These are phyloP conservation scores for Ceyx cyanopectus DNA, from an alignment of 2,113 vertebrate genomes.

Conservation along the genomic window DNA sequence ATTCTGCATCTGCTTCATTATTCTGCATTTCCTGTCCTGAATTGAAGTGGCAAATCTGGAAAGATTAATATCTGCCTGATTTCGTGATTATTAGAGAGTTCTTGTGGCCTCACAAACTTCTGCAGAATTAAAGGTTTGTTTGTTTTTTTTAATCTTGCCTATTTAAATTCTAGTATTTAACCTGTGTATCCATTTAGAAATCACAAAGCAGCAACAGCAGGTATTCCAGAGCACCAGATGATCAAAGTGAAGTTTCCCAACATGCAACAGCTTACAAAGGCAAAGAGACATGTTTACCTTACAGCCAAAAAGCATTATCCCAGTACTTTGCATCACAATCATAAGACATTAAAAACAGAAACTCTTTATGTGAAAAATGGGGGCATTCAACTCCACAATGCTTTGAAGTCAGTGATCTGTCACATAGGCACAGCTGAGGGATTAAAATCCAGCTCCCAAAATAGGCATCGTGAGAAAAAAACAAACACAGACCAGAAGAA, in stretches of 20 bases:
- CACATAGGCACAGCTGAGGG: slow-evolving; percentile 37
- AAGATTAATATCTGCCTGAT: slow-evolving; percentile 77
- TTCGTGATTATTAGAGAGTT: slow-evolving; percentile 77
- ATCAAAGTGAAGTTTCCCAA: slow-evolving; percentile 85
- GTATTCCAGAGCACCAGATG: slow-evolving; percentile 85
- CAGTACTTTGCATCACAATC: slow-evolving; percentile 81
- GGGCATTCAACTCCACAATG: slow-evolving; percentile 78
- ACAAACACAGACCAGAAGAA: neutral
- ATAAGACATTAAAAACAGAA: slow-evolving; percentile 77
- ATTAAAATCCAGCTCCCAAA: slow-evolving; percentile 55
- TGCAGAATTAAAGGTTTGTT: slow-evolving; percentile 75
- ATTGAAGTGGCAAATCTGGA: slow-evolving; percentile 76
- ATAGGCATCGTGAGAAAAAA: neutral
- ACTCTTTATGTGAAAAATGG: slow-evolving; percentile 87
- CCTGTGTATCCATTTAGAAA: slow-evolving; percentile 80
- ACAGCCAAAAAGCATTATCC: slow-evolving; percentile 86
- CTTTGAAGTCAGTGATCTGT: slow-evolving; percentile 84
- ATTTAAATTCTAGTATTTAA: slow-evolving; percentile 75
- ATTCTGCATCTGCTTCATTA: slow-evolving; percentile 36
- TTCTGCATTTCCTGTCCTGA: slow-evolving; percentile 31
- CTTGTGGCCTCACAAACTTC: slow-evolving; percentile 87
- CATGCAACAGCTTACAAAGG: slow-evolving; percentile 89
- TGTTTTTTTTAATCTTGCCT: slow-evolving; percentile 58
- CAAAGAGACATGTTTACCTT: slow-evolving; percentile 83
- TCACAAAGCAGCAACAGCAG: slow-evolving; percentile 91